Conservation (phyloP, 2,113 vertebrate genomes). For the Sebastes fasciatus region DNA sequence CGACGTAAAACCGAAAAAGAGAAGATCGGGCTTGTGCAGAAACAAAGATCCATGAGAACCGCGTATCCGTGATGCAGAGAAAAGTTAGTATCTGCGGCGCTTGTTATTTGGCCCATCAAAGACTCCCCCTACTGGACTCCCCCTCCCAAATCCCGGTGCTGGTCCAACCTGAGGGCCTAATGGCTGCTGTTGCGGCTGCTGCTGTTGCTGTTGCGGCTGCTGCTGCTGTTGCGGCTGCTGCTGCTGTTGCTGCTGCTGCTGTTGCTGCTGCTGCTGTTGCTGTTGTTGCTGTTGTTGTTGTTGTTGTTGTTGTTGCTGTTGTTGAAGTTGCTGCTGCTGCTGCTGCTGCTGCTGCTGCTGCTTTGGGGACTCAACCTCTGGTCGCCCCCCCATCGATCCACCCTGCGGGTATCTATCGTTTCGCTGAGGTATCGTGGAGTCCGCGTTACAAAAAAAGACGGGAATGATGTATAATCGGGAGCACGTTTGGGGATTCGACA, state of each 20-base stretch:
- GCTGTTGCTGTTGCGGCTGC: constrained; percentile 40
- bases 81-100: constrained; percentile 91
- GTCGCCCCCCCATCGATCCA: constrained; percentile 86
- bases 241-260: not conserved
- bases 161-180: constrained; percentile 87
- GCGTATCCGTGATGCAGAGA: not conserved
- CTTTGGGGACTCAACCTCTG: constrained; percentile 93
- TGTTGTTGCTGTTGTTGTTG: constrained; percentile 43
- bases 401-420: constrained; percentile 93
- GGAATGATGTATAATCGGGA: constrained; percentile 57
- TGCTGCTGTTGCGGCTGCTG: constrained; percentile 31
- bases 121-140: constrained; percentile 88
- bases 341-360: constrained; percentile 54
- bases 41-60: not conserved
- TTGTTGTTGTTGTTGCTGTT: constrained; percentile 43
- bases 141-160: constrained; percentile 91
- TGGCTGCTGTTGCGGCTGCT: constrained; percentile 49
- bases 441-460: not conserved
- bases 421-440: constrained; percentile 83
- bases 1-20: not conserved
- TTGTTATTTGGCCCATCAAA: constrained; percentile 98
- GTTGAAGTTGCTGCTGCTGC: not conserved
- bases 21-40: not conserved
- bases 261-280: constrained; percentile 45
- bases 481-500: not conserved